Evolutionary conservation across 2,888 invertebrate genomes (phyloP).

Genomic region (Diaphora mendica): DNA sequence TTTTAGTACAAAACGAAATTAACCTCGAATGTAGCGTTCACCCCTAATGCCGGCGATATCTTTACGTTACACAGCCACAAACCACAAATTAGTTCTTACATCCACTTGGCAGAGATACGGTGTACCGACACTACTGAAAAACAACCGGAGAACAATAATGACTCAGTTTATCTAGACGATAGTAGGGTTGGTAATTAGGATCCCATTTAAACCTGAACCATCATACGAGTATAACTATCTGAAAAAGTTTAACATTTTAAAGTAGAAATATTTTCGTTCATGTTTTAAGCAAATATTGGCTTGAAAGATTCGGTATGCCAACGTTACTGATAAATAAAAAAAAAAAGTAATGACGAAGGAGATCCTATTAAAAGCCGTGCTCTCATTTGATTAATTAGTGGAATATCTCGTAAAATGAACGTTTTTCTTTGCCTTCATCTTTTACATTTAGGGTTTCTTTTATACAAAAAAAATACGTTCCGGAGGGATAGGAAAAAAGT

Average conservation of each 20-base stretch:
- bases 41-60: constrained; percentile 4
- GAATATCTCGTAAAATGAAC: background rate
- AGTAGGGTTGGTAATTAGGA: constrained; percentile 41
- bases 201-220: constrained; percentile 18
- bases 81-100: constrained; percentile 51
- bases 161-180: constrained; percentile 30
- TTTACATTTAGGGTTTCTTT: background rate
- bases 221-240: background rate
- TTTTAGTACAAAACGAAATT: background rate
- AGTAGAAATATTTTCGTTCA: background rate
- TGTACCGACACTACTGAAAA: constrained; percentile 11
- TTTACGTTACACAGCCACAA: constrained; percentile 29
- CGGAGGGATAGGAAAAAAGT: background rate
- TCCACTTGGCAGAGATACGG: constrained; percentile 39
- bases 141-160: constrained; percentile 13
- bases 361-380: background rate
- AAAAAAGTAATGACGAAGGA: background rate
- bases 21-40: constrained; percentile 3
- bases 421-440: background rate
- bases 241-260: background rate
- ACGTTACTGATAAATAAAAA: background rate
- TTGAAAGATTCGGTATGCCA: background rate
- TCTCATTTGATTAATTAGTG: background rate
- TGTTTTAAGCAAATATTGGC: background rate
- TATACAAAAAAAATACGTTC: background rate